Percentiles rank a stretch among this genome's conserved stretches.
Conservation (phyloP, 2,113 vertebrate genomes). For the Pica pica region DNA sequence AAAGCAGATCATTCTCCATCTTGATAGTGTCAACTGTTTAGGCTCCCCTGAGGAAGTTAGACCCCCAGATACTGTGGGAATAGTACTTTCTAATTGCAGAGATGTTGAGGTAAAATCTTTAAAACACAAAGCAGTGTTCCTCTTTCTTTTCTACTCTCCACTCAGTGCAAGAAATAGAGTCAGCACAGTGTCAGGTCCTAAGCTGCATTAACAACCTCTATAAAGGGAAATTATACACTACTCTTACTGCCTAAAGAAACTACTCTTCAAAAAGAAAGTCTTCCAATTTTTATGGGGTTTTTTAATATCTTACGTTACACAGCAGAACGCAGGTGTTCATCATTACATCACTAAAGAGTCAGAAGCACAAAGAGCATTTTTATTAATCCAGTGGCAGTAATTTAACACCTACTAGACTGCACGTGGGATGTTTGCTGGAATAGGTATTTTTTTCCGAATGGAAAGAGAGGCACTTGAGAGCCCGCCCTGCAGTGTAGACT, state of each 20-base stretch:
- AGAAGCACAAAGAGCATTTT: not conserved
- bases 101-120: not conserved
- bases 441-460: not conserved
- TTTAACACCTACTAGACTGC: not conserved
- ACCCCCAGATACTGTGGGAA: not conserved
- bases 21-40: not conserved
- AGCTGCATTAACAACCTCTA: not conserved
- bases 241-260: not conserved
- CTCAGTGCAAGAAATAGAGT: not conserved
- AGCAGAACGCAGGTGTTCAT: not conserved
- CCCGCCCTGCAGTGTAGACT: not conserved
- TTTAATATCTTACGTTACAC: no score
- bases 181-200: not conserved
- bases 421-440: not conserved
- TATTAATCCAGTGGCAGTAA: not conserved
- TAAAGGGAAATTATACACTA: not conserved
- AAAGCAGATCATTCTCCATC: not conserved
- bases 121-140: not conserved
- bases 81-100: not conserved
- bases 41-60: not conserved
- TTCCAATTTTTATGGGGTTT: not conserved
- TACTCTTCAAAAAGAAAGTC: not conserved
- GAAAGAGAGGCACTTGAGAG: not conserved
- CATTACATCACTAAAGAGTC: not conserved
- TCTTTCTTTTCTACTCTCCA: not conserved